Percentiles rank a stretch among this genome's conserved stretches.
Conservation (phyloP, 1,140 invertebrate species). For the Formica exsecta region DNA sequence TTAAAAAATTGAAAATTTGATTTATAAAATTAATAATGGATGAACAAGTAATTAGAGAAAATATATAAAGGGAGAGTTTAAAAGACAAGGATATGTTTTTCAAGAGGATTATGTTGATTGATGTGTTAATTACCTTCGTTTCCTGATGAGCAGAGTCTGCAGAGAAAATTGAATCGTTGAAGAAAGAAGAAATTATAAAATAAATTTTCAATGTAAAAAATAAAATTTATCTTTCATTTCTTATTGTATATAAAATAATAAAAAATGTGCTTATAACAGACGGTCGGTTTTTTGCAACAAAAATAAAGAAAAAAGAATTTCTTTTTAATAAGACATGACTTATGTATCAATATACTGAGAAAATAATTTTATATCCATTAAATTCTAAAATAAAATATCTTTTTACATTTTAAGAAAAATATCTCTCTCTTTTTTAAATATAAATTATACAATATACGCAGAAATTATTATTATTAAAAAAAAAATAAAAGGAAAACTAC, state of each 20-base stretch:
- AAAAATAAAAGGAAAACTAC: too few species aligned
- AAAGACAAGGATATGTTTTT: neutral
- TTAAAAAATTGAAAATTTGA: neutral
- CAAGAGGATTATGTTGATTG: neutral
- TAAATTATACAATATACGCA: too few species aligned
- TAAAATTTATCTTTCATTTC: neutral
- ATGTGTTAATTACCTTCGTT: neutral
- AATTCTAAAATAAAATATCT: too few species aligned
- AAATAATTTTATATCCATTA: too few species aligned
- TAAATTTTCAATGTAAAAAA: neutral
- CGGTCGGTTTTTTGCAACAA: neutral
- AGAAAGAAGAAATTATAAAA: neutral
- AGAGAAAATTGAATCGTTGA: neutral
- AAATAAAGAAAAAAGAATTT: too few species aligned
- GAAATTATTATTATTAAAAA: too few species aligned
- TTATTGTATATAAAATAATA: neutral
- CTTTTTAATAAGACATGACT: too few species aligned
- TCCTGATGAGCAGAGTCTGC: neutral
- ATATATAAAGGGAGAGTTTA: neutral
- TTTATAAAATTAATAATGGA: neutral
- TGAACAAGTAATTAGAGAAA: conserved; percentile 15
- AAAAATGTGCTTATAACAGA: neutral
- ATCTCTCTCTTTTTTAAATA: too few species aligned
- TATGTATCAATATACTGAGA: too few species aligned
- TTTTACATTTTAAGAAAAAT: too few species aligned